Base-by-base conservation (phyloP, 2,797 vertebrate genomes). In the Epinephelus malabaricus region DNA sequence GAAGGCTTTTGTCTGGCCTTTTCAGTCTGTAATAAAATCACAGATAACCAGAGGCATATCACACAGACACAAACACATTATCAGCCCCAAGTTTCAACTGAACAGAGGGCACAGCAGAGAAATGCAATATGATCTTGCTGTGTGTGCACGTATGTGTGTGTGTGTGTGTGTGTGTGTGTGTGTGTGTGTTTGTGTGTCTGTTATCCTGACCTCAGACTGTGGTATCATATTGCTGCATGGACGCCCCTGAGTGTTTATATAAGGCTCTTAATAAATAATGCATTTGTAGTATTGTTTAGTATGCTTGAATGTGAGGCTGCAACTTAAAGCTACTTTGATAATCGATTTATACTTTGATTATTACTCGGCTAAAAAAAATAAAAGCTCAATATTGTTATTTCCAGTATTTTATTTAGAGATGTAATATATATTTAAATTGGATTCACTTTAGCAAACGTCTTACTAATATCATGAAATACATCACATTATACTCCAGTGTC, bases 241-340 rank as follows among this genome's bases (percentile, higher is more conserved):
- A 65, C 13, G 30, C 21, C 38, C 59, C 15, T 7, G 34, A 62
- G 47, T 69, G 66, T 89, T 81, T 72, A 73, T 77, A 64, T 86
- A 54, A 58, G 63, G 62, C 18, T 50, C 17, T 38, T 67, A 5
- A 83, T 92, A 58, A 87, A 88, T 91, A 43, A 91, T 90, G 71
- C 45, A 88, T 64, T 55, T 25, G 18, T 40, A 38, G 17, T 49
- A 45, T 49, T 59, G 38, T 69, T 49, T 60, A n/a, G 27, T 43
- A 27, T 10, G 10, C 49, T 14, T 25, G 5, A 65, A 60, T 43
- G 34, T 54, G 61, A n/a, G 27, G 40, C 40, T 43, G 40, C 40
- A 43, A 43, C 40, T 10, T 10, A 43, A 11, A 43, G 9, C 40
- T 43, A 12, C 9, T 43, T 43, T 43, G 40, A 43, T 43, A 43